Conservation (phyloP, 2,797 vertebrate genomes). For the Sardinella longiceps region DNA sequence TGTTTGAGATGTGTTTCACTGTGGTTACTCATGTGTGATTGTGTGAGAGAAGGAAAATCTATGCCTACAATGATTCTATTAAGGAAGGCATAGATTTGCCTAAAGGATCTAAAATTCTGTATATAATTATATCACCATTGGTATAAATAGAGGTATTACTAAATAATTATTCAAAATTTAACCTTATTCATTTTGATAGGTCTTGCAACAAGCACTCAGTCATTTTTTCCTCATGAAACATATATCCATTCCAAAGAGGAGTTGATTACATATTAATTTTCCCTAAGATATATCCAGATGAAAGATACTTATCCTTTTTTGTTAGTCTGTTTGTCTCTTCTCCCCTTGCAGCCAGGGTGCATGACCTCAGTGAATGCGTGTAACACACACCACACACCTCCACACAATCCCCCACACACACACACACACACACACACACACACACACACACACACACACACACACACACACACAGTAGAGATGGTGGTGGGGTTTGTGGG, state of each 20-base stretch:
- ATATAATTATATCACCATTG: not conserved
- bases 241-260: too few relatives aligned
- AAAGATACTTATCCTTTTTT: not conserved
- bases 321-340: not conserved
- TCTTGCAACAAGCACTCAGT: not conserved
- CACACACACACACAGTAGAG: not conserved
- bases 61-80: not conserved
- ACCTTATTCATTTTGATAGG: not conserved
- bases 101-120: not conserved
- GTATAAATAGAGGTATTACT: too few relatives aligned
- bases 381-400: not conserved
- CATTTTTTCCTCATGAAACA: too few relatives aligned
- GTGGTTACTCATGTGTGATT: not conserved
- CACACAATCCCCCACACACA: too few relatives aligned
- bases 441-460: not conserved
- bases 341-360: not conserved
- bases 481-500: not conserved
- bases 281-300: not conserved
- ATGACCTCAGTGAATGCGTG: not conserved
- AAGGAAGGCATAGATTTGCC: not conserved
- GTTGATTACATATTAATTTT: not conserved
- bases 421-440: not conserved
- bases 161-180: not conserved
- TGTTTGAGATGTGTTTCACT: not conserved
- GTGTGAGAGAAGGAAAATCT: not conserved